Evolutionary conservation across 2,888 invertebrate species (phyloP).

Genomic region (Diaphora mendica): DNA sequence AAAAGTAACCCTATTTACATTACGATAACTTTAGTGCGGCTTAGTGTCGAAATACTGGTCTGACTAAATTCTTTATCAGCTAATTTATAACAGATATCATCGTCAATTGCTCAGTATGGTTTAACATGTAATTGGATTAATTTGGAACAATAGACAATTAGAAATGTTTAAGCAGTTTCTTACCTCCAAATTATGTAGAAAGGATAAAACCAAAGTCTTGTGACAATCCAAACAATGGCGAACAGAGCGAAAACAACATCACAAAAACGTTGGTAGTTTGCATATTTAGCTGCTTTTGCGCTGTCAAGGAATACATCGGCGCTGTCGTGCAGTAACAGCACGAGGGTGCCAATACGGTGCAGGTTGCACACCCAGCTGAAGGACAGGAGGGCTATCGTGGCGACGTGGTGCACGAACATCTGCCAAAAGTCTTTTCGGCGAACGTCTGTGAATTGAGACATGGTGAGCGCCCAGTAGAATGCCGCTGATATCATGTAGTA

Average conservation of each 20-base stretch:
- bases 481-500: conserved; percentile 98
- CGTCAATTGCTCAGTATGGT: neutral
- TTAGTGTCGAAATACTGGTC: neutral
- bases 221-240: conserved; percentile 95
- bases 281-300: conserved; percentile 97
- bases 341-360: conserved; percentile 95
- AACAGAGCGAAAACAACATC: conserved; percentile 96
- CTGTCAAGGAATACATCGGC: conserved; percentile 97
- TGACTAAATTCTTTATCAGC: conserved; percentile 1
- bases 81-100: neutral
- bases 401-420: conserved; percentile 99
- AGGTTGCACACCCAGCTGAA: conserved; percentile 98
- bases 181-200: conserved; percentile 94
- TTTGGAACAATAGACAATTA: neutral
- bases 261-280: conserved; percentile 94
- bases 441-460: conserved; percentile 97
- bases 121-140: neutral
- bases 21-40: conserved; percentile 1
- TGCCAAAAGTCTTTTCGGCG: conserved; percentile 98
- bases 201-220: conserved; percentile 96
- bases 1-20: conserved; percentile 8
- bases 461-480: conserved; percentile 97
- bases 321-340: conserved; percentile 94
- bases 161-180: conserved; percentile 41
- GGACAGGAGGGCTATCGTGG: conserved; percentile 95